Conservation (phyloP, 2,797 vertebrate species). For the Clarias laeviceps region DNA sequence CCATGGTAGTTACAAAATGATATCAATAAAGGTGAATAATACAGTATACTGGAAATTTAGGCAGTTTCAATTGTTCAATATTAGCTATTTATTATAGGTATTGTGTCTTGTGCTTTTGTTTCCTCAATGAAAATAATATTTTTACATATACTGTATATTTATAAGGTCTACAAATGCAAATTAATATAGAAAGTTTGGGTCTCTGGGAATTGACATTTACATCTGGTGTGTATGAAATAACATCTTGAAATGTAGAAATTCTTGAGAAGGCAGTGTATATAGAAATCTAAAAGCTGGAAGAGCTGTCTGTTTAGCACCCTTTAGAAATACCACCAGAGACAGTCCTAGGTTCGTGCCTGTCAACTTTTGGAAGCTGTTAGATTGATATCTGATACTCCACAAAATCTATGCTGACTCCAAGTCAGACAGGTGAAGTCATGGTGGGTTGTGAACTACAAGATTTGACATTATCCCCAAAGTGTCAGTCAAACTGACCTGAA, state of each 20-base stretch:
- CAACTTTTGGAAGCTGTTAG: background rate
- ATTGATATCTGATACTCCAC: slow-evolving; percentile 1
- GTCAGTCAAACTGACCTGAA: slow-evolving; percentile 7
- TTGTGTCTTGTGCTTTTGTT: background rate
- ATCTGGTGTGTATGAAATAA: slow-evolving; percentile 1
- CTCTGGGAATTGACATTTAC: background rate
- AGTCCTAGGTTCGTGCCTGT: background rate
- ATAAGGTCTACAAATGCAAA: background rate
- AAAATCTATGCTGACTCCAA: background rate
- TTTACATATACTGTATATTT: background rate
- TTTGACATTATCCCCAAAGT: slow-evolving; percentile 7
- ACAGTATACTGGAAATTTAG: background rate
- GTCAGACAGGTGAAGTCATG: slow-evolving; percentile 10
- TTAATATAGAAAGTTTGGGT: background rate
- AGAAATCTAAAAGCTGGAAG: background rate
- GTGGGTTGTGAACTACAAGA: background rate
- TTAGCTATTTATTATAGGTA: background rate
- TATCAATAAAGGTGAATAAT: background rate
- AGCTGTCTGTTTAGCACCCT: background rate
- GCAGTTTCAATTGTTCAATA: background rate
- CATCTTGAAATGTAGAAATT: background rate
- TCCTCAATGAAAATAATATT: background rate
- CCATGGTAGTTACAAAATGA: background rate
- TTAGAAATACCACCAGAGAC: background rate
- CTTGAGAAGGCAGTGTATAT: background rate